phyloP scores from a whole-genome alignment of 1,140 invertebrate genomes.

The Drosophila ohnishii region DNA sequence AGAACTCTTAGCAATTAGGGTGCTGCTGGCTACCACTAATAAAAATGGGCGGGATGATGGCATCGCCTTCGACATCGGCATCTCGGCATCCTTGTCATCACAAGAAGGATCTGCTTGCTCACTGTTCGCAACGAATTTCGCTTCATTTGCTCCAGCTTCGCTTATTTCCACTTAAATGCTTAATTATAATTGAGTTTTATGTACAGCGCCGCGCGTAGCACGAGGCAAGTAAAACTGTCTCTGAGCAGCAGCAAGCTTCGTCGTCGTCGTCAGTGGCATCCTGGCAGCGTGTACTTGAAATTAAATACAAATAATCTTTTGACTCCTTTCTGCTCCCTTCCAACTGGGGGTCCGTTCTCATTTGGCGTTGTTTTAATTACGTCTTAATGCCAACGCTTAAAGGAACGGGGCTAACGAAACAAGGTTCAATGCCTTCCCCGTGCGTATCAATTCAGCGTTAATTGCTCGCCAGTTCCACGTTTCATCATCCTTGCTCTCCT shows the following conservation, averaged over 20 bases:
- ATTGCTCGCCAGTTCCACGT: slow-evolving; percentile 58
- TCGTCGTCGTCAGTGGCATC: slow-evolving; percentile 33
- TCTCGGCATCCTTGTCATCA: slow-evolving; percentile 27
- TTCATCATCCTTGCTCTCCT: slow-evolving; percentile 18
- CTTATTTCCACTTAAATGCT: slow-evolving; percentile 78
- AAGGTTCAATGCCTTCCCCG: slow-evolving; percentile 58
- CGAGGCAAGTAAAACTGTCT: slow-evolving; percentile 51
- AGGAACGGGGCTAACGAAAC: slow-evolving; percentile 14
- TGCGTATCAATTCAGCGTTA: slow-evolving; percentile 79
- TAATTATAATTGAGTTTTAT: slow-evolving; percentile 81
- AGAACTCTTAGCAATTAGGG: slow-evolving; percentile 65
- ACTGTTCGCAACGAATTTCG: slow-evolving; percentile 26
- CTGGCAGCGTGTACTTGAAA: slow-evolving; percentile 62
- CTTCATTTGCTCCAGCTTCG: slow-evolving; percentile 70
- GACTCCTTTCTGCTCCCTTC: slow-evolving; percentile 45
- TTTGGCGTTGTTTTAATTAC: slow-evolving; percentile 81
- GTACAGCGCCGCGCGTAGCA: slow-evolving; percentile 26
- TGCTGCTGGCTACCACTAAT: slow-evolving; percentile 60
- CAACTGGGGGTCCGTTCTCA: slow-evolving; percentile 14
- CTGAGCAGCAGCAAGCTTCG: slow-evolving; percentile 16
- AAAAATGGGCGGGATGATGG: slow-evolving; percentile 49
- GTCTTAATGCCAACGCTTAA: slow-evolving; percentile 77
- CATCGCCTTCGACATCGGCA: slow-evolving; percentile 1
- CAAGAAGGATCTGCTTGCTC: not conserved
- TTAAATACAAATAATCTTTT: slow-evolving; percentile 82